These are phyloP conservation scores for Ascidia mentula DNA, from an alignment of 23 tunicate species.

Conservation along the genomic window DNA sequence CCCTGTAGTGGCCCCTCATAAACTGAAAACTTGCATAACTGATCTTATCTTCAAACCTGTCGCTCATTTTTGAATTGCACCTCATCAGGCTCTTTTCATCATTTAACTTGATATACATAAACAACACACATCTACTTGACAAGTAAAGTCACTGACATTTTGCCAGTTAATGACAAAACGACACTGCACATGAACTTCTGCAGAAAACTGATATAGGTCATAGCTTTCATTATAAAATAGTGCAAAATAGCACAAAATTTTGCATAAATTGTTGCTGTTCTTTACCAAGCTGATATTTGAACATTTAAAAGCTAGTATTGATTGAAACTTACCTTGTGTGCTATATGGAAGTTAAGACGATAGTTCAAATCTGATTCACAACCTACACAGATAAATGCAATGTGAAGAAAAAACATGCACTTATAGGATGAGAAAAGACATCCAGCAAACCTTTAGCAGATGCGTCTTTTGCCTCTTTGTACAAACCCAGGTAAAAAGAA, in stretches of 20 bases:
- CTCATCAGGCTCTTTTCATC: conserved; percentile 44
- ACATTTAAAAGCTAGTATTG: too few relatives aligned
- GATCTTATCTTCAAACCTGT: conserved; percentile 37
- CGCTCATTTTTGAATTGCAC: conserved; percentile 42
- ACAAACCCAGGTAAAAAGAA: conserved; percentile 79
- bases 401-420: background rate
- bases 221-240: too few relatives aligned
- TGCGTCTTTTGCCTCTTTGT: conserved; percentile 71
- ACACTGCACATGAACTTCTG: too few relatives aligned
- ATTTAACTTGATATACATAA: conserved; percentile 16
- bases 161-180: too few relatives aligned
- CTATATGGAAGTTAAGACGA: conserved; percentile 47
- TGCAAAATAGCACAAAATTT: too few relatives aligned
- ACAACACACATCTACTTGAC: too few relatives aligned
- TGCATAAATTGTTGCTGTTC: too few relatives aligned
- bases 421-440: too few relatives aligned
- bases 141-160: too few relatives aligned
- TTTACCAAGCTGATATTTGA: too few relatives aligned
- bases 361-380: conserved; percentile 25
- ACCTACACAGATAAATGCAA: background rate
- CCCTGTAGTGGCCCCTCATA: conserved; percentile 52
- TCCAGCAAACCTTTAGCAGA: conserved; percentile 40
- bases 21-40: conserved; percentile 55
- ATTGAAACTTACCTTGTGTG: conserved; percentile 37
- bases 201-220: too few relatives aligned